Evolutionary conservation across 2,888 invertebrate genomes (phyloP), one percentile per base, ranked within the genome.

Genomic region (Pomacea canaliculata): DNA sequence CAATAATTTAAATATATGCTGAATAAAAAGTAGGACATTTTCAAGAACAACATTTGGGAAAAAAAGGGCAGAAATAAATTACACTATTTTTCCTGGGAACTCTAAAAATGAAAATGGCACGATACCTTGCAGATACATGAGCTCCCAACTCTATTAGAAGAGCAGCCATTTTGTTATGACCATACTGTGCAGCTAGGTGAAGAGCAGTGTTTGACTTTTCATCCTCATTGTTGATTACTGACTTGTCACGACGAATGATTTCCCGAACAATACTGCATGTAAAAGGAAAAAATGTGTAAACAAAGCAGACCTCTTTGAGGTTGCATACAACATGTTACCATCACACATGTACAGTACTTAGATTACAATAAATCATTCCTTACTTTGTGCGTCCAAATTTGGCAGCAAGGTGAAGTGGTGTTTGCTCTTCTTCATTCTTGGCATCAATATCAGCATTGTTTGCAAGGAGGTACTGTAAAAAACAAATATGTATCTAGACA

Each of bases 401-500:
- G n/a, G 91, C 90, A 48, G 92, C 92, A 67, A 91, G 83, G 85
- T 92, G 92, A 46, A 92, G 76, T 37, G 92, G 89, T 23, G 91
- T 91, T 78, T 91, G 89, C 81, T 92, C 92, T 72, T 91, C 91
- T 78, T 92, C 92, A 85, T 92, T 92, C 82, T 91, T 91, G 70
- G 85, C 87, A 79, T 90, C 89, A 70, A 91, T 84, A 65, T 87
- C 85, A 16, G 91, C 91, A 2, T 89, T 90, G 80, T 90, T 79
- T 10, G 90, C 86, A 72, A 92, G 79, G 73, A 92, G 84, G 56
- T 85, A 81, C 91, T 91, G 82, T 23, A 74, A 16, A 72, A 72
- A 75, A 60, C 60, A 48, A 68, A 23, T 37, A 10, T 1, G 51
- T 56, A 1, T 4, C 10, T 10, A 8, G 51, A 10, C 10, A 56